Percentiles rank a stretch among this genome's conserved stretches.
Evolutionary conservation across 1,140 invertebrate genomes (phyloP).

Genomic region (Aphidius ervi): DNA sequence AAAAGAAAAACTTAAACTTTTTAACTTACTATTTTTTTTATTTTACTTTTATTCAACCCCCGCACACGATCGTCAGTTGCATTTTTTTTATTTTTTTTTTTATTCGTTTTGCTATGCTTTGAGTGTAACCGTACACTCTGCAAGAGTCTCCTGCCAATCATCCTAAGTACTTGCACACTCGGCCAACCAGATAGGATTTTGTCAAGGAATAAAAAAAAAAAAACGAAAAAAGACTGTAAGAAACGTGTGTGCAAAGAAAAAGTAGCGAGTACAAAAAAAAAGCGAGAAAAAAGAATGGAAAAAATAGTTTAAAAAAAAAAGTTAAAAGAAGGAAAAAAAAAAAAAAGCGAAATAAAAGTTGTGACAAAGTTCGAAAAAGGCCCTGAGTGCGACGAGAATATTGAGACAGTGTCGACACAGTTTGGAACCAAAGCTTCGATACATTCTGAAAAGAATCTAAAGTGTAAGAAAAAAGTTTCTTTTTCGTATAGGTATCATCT

Average conservation of each 20-base stretch:
- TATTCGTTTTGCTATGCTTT: conserved; percentile 28
- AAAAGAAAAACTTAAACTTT: too few species aligned
- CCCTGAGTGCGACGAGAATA: conserved; percentile 24
- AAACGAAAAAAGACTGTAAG: neutral
- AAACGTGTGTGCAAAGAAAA: conserved; percentile 1
- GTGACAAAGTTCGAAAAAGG: conserved; percentile 5
- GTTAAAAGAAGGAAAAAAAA: conserved; percentile 3
- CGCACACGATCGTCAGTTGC: too few species aligned
- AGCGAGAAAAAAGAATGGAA: conserved; percentile 10
- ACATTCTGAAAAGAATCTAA: conserved; percentile 12
- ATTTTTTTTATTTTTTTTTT: too few species aligned
- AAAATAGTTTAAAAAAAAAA: conserved; percentile 8
- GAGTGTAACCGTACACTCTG: conserved; percentile 9
- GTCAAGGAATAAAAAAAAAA: conserved; percentile 5
- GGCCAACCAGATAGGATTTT: conserved; percentile 16
- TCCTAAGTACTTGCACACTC: conserved; percentile 35
- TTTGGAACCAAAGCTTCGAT: conserved; percentile 12
- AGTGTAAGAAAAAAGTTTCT: conserved; percentile 6
- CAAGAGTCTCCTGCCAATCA: conserved; percentile 34
- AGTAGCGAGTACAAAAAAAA: neutral
- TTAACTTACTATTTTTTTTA: too few species aligned
- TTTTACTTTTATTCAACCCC: too few species aligned
- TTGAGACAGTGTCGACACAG: conserved; percentile 16
- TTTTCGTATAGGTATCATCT: neutral
- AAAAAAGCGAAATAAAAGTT: conserved; percentile 12